Evolutionary conservation across 1,140 invertebrate genomes (phyloP).

Genomic region (Tetramorium alpestre): DNA sequence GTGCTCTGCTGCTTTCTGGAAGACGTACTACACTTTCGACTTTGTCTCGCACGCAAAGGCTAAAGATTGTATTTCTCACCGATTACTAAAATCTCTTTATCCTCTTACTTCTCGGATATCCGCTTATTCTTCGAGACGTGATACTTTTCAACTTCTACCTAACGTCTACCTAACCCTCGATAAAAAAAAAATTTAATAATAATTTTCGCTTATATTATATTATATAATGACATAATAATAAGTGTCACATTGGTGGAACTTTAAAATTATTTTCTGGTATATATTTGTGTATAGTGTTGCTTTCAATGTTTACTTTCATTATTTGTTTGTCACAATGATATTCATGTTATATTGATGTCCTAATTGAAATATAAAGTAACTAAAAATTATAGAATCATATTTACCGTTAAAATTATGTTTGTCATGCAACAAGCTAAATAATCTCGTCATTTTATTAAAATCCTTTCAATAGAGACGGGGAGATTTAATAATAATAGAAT

Average conservation of each 20-base stretch:
- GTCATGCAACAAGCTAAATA: neutral
- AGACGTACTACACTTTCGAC: constrained; percentile 58
- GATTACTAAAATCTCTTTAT: constrained; percentile 17
- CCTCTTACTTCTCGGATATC: neutral
- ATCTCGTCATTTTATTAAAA: neutral
- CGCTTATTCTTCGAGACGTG: neutral
- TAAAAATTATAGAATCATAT: neutral
- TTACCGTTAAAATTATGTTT: constrained; percentile 4
- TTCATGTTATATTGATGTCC: neutral
- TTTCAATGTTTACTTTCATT: neutral
- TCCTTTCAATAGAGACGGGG: neutral
- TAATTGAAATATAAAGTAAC: neutral
- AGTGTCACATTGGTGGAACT: neutral
- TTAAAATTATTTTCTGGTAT: neutral
- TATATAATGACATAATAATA: neutral
- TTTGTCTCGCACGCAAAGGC: constrained; percentile 19
- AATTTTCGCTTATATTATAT: neutral
- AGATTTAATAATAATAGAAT: neutral
- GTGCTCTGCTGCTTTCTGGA: constrained; percentile 61
- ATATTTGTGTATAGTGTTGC: neutral
- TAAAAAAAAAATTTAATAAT: neutral
- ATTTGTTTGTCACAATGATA: neutral
- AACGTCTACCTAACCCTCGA: neutral
- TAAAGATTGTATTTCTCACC: constrained; percentile 29
- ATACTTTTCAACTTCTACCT: neutral